These are phyloP conservation scores for Lycaon pictus DNA, from an alignment of 2,113 vertebrate genomes.

Conservation along the genomic window DNA sequence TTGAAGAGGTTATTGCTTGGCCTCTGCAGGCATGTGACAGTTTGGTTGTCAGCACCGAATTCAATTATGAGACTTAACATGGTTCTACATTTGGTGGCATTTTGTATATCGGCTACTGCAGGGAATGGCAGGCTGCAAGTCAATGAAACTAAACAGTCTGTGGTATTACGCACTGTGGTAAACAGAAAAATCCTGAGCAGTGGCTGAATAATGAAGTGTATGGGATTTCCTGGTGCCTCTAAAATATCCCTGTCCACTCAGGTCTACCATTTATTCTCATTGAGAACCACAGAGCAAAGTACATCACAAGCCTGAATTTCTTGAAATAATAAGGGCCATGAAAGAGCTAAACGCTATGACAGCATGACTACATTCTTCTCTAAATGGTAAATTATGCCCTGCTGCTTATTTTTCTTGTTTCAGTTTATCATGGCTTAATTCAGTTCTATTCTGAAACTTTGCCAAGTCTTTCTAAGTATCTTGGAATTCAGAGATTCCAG, in stretches of 20 bases:
- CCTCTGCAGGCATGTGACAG: too few relatives aligned
- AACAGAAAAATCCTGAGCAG: neutral
- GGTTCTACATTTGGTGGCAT: neutral
- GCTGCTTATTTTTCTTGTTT: neutral
- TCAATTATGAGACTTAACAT: neutral
- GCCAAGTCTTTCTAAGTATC: neutral
- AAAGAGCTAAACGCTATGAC: neutral
- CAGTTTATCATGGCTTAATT: neutral
- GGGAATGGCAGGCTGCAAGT: neutral
- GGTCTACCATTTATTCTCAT: neutral
- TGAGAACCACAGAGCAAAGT: neutral
- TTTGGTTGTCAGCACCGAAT: neutral
- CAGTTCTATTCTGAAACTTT: neutral
- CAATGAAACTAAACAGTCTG: neutral
- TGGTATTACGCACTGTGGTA: neutral
- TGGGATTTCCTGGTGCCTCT: neutral
- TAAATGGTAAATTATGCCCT: neutral
- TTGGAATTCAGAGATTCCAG: neutral
- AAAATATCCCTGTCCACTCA: neutral
- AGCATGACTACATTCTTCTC: neutral
- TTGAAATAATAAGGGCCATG: neutral
- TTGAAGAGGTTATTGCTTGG: neutral
- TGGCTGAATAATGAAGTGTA: neutral
- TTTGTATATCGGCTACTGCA: neutral
- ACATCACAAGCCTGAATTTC: neutral